Conservation (phyloP, 2,113 vertebrate genomes). For the Odocoileus hemionus region DNA sequence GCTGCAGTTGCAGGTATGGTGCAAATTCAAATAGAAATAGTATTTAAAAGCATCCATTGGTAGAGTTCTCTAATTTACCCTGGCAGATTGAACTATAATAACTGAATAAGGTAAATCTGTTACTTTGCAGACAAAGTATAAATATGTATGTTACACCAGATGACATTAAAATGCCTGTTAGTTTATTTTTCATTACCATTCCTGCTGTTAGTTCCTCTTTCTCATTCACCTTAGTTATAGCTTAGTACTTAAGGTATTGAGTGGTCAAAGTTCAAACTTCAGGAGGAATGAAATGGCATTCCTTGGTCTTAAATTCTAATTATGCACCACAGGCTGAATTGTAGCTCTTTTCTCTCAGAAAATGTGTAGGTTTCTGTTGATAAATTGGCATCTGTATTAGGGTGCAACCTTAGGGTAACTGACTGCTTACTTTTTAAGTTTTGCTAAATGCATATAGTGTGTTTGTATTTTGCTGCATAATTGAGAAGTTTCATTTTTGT, state of each 20-base stretch:
- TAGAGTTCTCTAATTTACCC: neutral
- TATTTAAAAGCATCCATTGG: neutral
- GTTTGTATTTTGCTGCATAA: neutral
- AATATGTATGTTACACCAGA: neutral
- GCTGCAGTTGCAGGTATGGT: neutral
- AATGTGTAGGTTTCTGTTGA: neutral
- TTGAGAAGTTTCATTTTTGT: neutral
- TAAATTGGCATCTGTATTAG: neutral
- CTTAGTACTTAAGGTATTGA: neutral
- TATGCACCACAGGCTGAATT: neutral
- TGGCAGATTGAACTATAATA: neutral
- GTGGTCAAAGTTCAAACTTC: neutral
- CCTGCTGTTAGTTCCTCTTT: neutral
- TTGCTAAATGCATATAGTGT: neutral
- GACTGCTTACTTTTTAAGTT: neutral
- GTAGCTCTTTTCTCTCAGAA: neutral
- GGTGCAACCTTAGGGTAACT: neutral
- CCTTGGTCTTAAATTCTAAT: neutral
- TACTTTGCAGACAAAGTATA: neutral
- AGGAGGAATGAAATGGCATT: neutral
- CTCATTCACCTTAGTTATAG: neutral
- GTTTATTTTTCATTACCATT: neutral
- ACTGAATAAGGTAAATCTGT: neutral
- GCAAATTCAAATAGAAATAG: neutral
- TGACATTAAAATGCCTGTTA: neutral